Evolutionary conservation across 2,888 invertebrate genomes (phyloP), one percentile per base, ranked within the genome.

Genomic region (Augochlorella aurata): DNA sequence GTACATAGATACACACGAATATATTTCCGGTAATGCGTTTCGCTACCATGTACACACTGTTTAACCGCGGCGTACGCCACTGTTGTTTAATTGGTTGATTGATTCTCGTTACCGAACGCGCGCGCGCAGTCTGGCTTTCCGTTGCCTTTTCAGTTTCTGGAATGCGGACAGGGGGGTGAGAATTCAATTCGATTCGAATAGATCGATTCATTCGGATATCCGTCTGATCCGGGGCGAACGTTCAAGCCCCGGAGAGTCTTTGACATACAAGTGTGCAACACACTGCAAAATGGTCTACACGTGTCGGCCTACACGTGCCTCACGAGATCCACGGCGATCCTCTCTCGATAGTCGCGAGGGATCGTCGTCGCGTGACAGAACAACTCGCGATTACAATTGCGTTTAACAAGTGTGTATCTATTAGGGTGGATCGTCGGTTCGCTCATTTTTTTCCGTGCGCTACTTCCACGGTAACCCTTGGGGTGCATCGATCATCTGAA

Each of bases 221-320:
- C 67, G 67, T 81, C n/a, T 63, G 67, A 72, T 74, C 66, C 71
- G 63, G 24, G 29, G 52, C 18, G 44, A 38, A 71, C 49, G 61
- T 61, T 61, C 61, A 61, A 16, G 61, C 61, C 29, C 61, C 16
- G 61, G 61, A 61, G 61, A 29, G 29, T 61, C 61, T 9, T 63
- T 65, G 44, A 52, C 18, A 61, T 52, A 73, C 72, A 69, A 67
- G 61, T 58, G 70, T 66, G 47, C 49, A 70, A 74, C 68, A 79
- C 44, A 73, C 72, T 67, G 74, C 69, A 68, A 54, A 82, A 83
- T 87, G 86, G 82, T 88, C 88, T 87, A 86, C 85, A 77, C 79
- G 85, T 85, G 86, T 85, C 85, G 86, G 87, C 87, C 88, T 87
- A 86, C 84, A 82, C 87, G 88, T 87, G 82, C 83, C 86, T 87